Evolutionary conservation across 2,113 vertebrate genomes (phyloP).

Genomic region (Grammomys dolichurus): DNA sequence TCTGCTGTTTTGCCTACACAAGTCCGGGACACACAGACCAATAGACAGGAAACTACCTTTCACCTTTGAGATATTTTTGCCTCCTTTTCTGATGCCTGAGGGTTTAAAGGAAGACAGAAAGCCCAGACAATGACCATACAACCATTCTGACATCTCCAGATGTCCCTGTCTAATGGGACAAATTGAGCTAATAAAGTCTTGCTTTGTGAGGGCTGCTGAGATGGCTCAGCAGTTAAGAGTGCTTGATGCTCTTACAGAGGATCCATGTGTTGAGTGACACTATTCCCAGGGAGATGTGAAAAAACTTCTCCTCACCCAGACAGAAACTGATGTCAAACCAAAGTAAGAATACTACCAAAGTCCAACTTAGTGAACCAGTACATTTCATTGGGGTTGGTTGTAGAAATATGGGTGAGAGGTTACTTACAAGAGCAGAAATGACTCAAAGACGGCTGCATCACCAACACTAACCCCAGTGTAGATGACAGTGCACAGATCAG

Average conservation of each 20-base stretch:
- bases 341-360: background rate
- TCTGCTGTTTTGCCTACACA: background rate
- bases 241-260: background rate
- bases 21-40: background rate
- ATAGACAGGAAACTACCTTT: background rate
- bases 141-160: background rate
- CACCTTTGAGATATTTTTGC: background rate
- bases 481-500: background rate
- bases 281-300: background rate
- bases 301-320: background rate
- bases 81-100: background rate
- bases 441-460: background rate
- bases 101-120: background rate
- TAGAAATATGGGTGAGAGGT: background rate
- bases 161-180: background rate
- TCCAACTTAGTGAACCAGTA: background rate
- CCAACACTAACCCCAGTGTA: background rate
- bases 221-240: background rate
- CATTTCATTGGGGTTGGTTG: background rate
- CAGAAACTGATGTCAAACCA: background rate
- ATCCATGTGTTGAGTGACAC: too few relatives aligned
- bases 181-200: conserved; percentile 1
- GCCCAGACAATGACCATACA: background rate
- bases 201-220: background rate
- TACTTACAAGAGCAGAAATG: background rate